These are phyloP conservation scores for Lithophane leautieri DNA, from an alignment of 2,888 invertebrate genomes.

Conservation along the genomic window DNA sequence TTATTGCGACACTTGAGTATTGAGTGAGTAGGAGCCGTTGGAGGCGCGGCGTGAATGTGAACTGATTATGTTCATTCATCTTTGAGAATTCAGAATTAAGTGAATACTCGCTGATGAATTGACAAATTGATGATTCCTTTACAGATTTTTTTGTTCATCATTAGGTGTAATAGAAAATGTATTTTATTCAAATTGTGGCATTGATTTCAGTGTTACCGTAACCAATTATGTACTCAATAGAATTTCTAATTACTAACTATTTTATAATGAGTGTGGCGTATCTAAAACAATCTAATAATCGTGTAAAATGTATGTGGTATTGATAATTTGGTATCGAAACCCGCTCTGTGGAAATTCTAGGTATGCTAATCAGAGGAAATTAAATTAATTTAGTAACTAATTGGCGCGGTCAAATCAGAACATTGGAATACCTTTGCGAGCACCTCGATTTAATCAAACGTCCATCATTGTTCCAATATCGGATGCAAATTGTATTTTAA, in stretches of 20 bases:
- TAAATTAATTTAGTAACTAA: constrained; percentile 78
- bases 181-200: constrained; percentile 53
- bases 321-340: constrained; percentile 44
- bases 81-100: constrained; percentile 68
- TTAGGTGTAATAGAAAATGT: constrained; percentile 56
- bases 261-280: constrained; percentile 22
- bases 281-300: constrained; percentile 40
- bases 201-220: constrained; percentile 30
- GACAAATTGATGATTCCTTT: constrained; percentile 73
- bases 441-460: constrained; percentile 71
- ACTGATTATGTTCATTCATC: constrained; percentile 77
- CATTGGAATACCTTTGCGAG: constrained; percentile 70
- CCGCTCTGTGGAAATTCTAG: constrained; percentile 60
- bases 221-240: constrained; percentile 36
- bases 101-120: constrained; percentile 77
- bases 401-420: constrained; percentile 72
- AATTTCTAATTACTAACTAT: constrained; percentile 13
- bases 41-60: constrained; percentile 70
- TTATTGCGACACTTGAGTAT: constrained; percentile 67
- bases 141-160: constrained; percentile 57
- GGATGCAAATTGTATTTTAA: constrained; percentile 68
- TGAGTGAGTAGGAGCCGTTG: constrained; percentile 62
- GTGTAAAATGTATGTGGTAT: constrained; percentile 38
- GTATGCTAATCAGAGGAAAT: constrained; percentile 74
- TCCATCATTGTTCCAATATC: constrained; percentile 72